Conservation (phyloP, 23 tunicate genomes). For the Styela clava region DNA sequence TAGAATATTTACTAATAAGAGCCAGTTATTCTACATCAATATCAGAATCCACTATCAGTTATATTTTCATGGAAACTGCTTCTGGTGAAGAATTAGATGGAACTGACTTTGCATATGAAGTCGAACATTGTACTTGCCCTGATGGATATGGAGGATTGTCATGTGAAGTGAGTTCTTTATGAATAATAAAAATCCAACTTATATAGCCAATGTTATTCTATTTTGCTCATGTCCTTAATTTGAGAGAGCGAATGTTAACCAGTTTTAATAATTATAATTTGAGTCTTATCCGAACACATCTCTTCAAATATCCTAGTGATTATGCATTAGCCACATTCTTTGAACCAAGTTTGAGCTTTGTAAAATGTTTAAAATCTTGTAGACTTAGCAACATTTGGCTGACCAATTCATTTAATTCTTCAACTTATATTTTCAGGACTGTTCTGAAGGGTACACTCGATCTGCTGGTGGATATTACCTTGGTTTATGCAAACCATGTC, state of each 20-base stretch:
- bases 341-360: no score
- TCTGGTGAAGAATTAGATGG: conserved; percentile 25
- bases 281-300: neutral
- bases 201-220: neutral
- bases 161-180: conserved; percentile 64
- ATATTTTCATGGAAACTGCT: conserved; percentile 90
- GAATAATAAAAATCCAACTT: no score
- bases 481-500: conserved; percentile 71
- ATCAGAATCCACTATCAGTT: conserved; percentile 37
- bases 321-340: no score
- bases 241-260: neutral
- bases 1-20: conserved; percentile 59
- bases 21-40: conserved; percentile 62
- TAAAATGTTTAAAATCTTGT: no score
- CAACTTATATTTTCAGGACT: conserved; percentile 45
- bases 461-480: conserved; percentile 54
- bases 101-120: conserved; percentile 47
- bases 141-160: conserved; percentile 95
- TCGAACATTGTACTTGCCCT: conserved; percentile 95
- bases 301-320: no score
- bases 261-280: neutral
- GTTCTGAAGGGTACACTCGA: conserved; percentile 84
- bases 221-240: neutral
- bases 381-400: no score
- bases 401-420: no score